phyloP scores from a whole-genome alignment of 2,888 invertebrate genomes.

The Cheilosia grossa region DNA sequence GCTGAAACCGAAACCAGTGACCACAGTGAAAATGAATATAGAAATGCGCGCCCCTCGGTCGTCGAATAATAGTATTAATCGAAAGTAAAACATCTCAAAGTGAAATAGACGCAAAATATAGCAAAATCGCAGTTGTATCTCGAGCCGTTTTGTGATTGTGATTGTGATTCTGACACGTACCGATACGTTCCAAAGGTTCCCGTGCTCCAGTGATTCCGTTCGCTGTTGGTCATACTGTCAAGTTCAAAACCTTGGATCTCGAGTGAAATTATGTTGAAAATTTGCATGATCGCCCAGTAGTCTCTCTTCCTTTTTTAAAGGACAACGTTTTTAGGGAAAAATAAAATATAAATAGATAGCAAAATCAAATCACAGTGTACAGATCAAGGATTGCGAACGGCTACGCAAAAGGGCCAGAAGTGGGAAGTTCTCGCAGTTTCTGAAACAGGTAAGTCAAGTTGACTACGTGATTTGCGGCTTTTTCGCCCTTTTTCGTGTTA shows the following conservation, averaged over 20 bases:
- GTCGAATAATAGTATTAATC: conserved; percentile 18
- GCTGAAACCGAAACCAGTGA: conserved; percentile 26
- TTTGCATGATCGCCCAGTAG: conserved; percentile 12
- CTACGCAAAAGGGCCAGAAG: conserved; percentile 28
- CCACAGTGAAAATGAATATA: conserved; percentile 42
- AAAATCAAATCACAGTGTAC: conserved; percentile 12
- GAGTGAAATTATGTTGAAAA: conserved; percentile 36
- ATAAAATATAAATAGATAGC: conserved; percentile 10
- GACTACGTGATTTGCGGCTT: conserved; percentile 45
- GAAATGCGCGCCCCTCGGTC: conserved; percentile 55
- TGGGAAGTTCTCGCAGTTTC: conserved; percentile 50
- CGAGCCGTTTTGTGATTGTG: conserved; percentile 9
- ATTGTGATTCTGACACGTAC: conserved; percentile 31
- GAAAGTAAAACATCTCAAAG: conserved; percentile 41
- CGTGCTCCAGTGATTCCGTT: conserved; percentile 28
- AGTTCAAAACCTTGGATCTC: conserved; percentile 10
- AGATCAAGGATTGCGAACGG: conserved; percentile 7
- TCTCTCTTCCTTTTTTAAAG: conserved; percentile 34
- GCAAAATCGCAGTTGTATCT: conserved; percentile 35
- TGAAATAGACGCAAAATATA: conserved; percentile 11
- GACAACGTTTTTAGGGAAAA: conserved; percentile 34
- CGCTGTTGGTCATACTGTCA: conserved; percentile 25
- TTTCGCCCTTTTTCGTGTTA: conserved; percentile 45
- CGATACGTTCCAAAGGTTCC: conserved; percentile 15
- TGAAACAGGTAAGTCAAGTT: conserved; percentile 71